A percentile compares a stretch with the other conserved stretches of the same genome.
Conservation (phyloP, 2,113 vertebrate genomes). For the Leucosticte australis region DNA sequence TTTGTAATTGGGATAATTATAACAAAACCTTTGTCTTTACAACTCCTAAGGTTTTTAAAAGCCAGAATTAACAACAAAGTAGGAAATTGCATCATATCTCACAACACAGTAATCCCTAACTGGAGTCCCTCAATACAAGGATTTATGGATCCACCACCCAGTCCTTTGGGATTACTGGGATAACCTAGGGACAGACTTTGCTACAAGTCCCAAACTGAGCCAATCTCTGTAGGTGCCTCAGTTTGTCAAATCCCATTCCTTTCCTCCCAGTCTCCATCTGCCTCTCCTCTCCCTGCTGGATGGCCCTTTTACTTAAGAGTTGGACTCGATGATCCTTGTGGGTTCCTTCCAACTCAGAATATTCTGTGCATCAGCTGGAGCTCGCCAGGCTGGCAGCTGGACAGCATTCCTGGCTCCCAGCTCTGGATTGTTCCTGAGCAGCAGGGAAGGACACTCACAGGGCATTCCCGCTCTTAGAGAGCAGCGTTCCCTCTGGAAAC, state of each 20-base stretch:
- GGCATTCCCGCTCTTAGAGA: slow-evolving; percentile 2
- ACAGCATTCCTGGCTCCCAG: background rate
- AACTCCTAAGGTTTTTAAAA: background rate
- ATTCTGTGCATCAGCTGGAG: background rate
- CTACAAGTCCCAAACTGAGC: background rate
- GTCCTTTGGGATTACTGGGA: background rate
- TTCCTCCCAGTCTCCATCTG: background rate
- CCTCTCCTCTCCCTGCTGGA: background rate
- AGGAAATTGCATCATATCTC: background rate
- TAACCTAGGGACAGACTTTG: background rate
- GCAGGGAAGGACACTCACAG: slow-evolving; percentile 8
- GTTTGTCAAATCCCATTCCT: background rate
- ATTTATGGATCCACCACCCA: background rate
- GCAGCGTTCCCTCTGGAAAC: background rate
- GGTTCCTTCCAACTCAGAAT: background rate
- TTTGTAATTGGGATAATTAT: background rate
- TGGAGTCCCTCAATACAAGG: background rate
- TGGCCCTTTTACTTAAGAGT: background rate
- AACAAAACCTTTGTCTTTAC: background rate
- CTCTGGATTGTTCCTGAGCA: background rate
- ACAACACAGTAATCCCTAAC: background rate
- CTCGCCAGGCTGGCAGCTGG: background rate
- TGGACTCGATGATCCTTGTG: background rate
- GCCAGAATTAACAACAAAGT: background rate
- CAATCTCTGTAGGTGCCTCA: background rate